Conservation (phyloP, 2,797 vertebrate species). For the Sternarchorhynchus goeldii region DNA sequence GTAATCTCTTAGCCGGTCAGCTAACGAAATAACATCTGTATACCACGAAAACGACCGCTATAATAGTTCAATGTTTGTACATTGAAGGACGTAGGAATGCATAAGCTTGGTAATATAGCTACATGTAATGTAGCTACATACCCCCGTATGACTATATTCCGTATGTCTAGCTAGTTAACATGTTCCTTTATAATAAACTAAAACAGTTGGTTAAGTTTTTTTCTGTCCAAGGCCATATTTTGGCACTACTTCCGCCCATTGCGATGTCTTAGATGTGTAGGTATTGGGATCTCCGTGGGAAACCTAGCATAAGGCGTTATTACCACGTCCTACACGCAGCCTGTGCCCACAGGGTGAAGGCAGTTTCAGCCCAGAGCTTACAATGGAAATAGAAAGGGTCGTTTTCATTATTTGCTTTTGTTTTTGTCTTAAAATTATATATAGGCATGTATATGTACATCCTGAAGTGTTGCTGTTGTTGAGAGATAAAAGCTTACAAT, state of each 20-base stretch:
- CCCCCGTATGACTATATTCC: too few relatives aligned
- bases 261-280: slow-evolving; percentile 34
- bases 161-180: too few relatives aligned
- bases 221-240: slow-evolving; percentile 9
- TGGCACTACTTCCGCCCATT: slow-evolving; percentile 41
- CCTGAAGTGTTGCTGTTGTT: too few relatives aligned
- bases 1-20: too few relatives aligned
- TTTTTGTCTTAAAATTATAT: too few relatives aligned
- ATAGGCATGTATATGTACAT: too few relatives aligned
- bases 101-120: slow-evolving; percentile 31
- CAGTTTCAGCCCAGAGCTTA: slow-evolving; percentile 9
- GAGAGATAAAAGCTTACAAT: too few relatives aligned
- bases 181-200: too few relatives aligned
- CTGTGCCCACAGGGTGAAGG: slow-evolving; percentile 36
- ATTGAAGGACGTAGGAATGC: slow-evolving; percentile 13
- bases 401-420: too few relatives aligned
- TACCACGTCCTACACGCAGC: slow-evolving; percentile 32
- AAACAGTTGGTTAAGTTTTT: not conserved
- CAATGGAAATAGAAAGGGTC: not conserved
- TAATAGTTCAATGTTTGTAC: not conserved
- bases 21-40: too few relatives aligned
- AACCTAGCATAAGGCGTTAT: slow-evolving; percentile 39
- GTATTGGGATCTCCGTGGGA: slow-evolving; percentile 37
- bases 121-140: too few relatives aligned
- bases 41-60: slow-evolving; percentile 27